phyloP scores from a whole-genome alignment of 2,113 vertebrate species.

The Leucosticte australis region DNA sequence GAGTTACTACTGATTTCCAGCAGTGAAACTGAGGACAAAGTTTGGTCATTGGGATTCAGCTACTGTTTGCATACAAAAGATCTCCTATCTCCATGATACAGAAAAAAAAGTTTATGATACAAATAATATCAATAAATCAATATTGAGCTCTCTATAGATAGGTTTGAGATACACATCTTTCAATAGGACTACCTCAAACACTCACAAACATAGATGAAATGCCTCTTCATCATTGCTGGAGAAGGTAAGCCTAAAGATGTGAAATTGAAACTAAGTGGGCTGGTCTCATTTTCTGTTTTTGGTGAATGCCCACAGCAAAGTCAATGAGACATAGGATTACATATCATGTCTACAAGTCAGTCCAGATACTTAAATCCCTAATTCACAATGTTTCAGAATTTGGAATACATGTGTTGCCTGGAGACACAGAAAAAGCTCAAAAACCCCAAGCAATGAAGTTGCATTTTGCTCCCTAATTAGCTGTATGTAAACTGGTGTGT shows the following conservation, averaged over 20 bases:
- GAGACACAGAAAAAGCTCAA: background rate
- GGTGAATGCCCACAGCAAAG: background rate
- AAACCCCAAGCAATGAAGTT: background rate
- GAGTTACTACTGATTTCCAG: background rate
- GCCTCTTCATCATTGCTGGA: background rate
- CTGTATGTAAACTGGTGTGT: background rate
- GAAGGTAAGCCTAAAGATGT: background rate
- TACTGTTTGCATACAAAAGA: background rate
- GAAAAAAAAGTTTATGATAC: background rate
- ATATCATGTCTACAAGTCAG: background rate
- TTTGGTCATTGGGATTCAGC: background rate
- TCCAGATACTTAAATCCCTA: background rate
- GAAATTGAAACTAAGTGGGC: background rate
- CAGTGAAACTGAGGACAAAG: background rate
- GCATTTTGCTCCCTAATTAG: background rate
- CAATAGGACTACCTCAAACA: background rate
- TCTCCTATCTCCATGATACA: background rate
- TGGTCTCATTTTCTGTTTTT: background rate
- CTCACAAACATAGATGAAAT: background rate
- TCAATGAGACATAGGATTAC: background rate
- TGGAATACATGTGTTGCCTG: background rate
- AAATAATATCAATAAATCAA: background rate
- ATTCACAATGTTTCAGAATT: background rate
- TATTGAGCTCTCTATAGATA: background rate
- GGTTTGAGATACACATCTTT: background rate